Conservation (phyloP, 2,888 invertebrate species). For the Tenthredo scrophulariae region DNA sequence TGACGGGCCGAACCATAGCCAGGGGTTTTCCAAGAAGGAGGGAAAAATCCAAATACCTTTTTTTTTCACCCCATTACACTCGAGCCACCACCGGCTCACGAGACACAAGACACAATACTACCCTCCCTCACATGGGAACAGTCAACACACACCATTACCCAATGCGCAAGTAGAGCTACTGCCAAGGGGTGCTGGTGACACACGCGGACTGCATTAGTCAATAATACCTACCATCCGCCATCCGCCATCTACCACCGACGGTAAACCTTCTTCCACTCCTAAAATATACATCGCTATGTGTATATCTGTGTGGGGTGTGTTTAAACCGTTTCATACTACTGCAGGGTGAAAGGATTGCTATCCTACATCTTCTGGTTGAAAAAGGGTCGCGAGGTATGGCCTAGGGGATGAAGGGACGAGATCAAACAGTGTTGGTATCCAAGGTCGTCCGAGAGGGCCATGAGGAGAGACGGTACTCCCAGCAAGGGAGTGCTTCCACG, state of each 20-base stretch:
- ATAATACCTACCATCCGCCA: conserved; percentile 58
- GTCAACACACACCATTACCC: conserved; percentile 48
- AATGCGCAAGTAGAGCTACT: conserved; percentile 38
- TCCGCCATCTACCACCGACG: conserved; percentile 35
- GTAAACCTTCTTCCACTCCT: background rate
- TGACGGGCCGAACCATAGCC: background rate
- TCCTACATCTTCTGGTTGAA: conserved; percentile 39
- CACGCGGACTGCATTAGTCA: conserved; percentile 64
- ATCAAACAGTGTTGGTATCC: conserved; percentile 45
- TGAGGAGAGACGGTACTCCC: conserved; percentile 8
- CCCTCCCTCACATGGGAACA: background rate
- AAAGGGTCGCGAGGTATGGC: conserved; percentile 28
- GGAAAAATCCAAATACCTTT: conserved; percentile 58
- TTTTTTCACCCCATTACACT: conserved; percentile 48
- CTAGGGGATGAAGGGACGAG: conserved; percentile 42
- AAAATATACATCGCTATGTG: background rate
- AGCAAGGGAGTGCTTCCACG: conserved; percentile 42
- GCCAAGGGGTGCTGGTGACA: conserved; percentile 60
- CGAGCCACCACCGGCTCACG: conserved; percentile 7
- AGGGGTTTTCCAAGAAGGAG: background rate
- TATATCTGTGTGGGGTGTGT: background rate
- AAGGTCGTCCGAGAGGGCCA: conserved; percentile 43
- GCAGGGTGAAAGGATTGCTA: conserved; percentile 41
- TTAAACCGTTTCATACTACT: conserved; percentile 11
- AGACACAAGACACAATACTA: conserved; percentile 39